phyloP scores from a whole-genome alignment of 2,113 vertebrate species.

The Chaenocephalus aceratus region DNA sequence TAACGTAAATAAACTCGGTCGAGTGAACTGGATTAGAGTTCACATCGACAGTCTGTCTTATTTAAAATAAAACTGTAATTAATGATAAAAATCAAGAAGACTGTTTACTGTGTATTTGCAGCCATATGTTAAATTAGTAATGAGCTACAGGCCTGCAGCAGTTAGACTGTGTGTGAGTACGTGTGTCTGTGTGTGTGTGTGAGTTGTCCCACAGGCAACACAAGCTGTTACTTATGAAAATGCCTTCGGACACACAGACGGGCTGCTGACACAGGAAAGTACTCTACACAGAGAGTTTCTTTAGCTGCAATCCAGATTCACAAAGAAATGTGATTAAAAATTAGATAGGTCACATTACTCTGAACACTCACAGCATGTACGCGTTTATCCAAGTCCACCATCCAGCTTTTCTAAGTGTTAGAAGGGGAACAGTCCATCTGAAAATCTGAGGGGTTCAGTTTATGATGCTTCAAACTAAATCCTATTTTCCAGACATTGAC shows the following conservation, averaged over 20 bases:
- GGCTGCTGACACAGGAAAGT: slow-evolving; percentile 9
- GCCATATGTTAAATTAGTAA: slow-evolving; percentile 72
- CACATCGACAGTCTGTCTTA: slow-evolving; percentile 28
- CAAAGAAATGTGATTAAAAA: background rate
- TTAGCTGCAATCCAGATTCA: background rate
- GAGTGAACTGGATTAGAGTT: slow-evolving; percentile 58
- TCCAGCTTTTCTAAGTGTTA: background rate
- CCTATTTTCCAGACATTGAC: background rate
- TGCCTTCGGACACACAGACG: slow-evolving; percentile 48
- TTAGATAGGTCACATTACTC: background rate
- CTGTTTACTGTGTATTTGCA: slow-evolving; percentile 28
- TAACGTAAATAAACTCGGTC: slow-evolving; percentile 49
- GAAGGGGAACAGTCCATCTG: background rate
- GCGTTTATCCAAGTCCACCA: background rate
- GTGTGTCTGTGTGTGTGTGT: slow-evolving; percentile 33
- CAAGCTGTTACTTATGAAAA: slow-evolving; percentile 68
- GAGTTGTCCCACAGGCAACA: slow-evolving; percentile 71
- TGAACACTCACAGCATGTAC: background rate
- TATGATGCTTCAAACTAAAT: background rate
- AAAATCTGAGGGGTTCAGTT: background rate
- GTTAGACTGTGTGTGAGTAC: slow-evolving; percentile 5
- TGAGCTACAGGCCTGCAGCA: slow-evolving; percentile 67
- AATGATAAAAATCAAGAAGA: slow-evolving; percentile 42
- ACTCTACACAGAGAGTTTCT: background rate
- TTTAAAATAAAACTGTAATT: slow-evolving; percentile 49